Base-by-base conservation (phyloP, 1,140 invertebrate species). In the Augochlora pura region DNA sequence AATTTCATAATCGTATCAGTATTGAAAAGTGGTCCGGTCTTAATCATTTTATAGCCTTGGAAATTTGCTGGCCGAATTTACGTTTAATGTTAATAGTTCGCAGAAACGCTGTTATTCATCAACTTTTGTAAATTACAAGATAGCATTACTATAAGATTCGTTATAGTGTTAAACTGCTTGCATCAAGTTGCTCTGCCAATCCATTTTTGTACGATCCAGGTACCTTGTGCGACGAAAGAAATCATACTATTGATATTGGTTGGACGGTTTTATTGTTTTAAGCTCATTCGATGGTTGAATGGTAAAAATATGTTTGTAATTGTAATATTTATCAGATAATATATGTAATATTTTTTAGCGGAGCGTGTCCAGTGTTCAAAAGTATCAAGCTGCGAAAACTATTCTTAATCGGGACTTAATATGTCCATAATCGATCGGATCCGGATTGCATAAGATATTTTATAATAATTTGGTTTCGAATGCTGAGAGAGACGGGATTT, bases 401-500 rank as follows among this genome's bases (percentile, higher is more conserved):
- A 9, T 7, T 9, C 25, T 54, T 77, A n/a, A 23, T 64, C 10
- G 5, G 12, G 39, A 77, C 42, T 23, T 64, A 12, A 18, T 12
- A 10, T 46, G 42, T 10, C 42, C 42, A 14, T 46, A 64, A 42
- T 64, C 9, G 25, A 39, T 78, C 23, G 23, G 14, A 27, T 25
- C 2, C 16, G 39, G 38, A 59, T 10, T 9, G 42, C 9, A 66
- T n/a, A 38, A 60, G 39, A 6, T 69, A n/a, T 49, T 42, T 38
- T n/a, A 49, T 0, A 16, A 84, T 77, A n/a, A 57, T 8, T 81
- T 76, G 64, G 4, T 85, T 76, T 69, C 14, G 46, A 62, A 12
- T 46, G 46, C 39, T 42, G 39, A 52, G 39, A 52, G 9, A 18
- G 32, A 54, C 54, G 27, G 21, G 32, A 52, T 16, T 77, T 18